Evolutionary conservation across 2,797 vertebrate genomes (phyloP), one percentile per base, ranked within the genome.

Genomic region (Muraenolepis orangiensis): DNA sequence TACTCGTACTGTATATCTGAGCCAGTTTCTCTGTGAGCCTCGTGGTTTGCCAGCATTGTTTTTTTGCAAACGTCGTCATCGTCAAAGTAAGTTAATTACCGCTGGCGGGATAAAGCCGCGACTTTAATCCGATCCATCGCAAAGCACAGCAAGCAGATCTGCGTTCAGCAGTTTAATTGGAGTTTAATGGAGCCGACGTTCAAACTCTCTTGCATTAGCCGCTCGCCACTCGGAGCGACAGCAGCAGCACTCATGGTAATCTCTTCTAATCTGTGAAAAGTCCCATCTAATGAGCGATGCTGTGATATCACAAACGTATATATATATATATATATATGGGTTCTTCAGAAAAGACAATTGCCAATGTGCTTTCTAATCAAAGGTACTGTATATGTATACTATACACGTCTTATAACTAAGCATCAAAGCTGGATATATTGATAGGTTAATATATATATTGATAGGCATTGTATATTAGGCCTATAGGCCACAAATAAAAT

Each of bases 161-260:
- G 73, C 36, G 42, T 74, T 76, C 36, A 77, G 77, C 72, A n/a
- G 42, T 32, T 57, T 79, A 74, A 76, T 32, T 84, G 76, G 75
- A 64, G 77, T 76, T 70, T 77, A 82, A 85, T 84, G 69, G 79
- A 74, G 67, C 76, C 79, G 80, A 84, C 82, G 79, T 85, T 83
- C 73, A 77, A 31, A 66, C 51, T 57, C 38, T 73, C 40, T n/a
- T 23, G 74, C 31, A 70, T 57, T 72, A 71, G 26, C 69, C 5
- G n/a, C n/a, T n/a, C n/a, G n/a, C n/a, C n/a, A n/a, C n/a, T n/a
- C n/a, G n/a, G n/a, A 57, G 51, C 51, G 18, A 69, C 32, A 28
- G 38, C 51, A 31, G 66, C 74, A 1, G 40, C 30, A 30, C 51
- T 61, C 70, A n/a, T 34, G 30, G 57, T 75, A 80, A 83, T 78